These are phyloP conservation scores for Listrodromus nycthemerus DNA, from an alignment of 2,888 invertebrate genomes.

Conservation along the genomic window DNA sequence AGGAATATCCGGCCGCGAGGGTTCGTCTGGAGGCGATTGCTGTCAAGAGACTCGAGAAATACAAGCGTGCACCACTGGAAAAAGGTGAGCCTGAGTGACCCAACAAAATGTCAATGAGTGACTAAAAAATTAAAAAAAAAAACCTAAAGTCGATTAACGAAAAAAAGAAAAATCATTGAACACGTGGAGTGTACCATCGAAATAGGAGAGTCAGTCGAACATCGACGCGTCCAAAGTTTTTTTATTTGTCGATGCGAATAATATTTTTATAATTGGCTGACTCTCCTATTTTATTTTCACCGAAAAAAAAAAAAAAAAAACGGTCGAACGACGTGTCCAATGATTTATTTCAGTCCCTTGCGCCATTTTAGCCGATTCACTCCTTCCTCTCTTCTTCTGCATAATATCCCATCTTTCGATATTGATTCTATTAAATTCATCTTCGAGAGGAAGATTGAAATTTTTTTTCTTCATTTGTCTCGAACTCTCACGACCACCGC, in stretches of 20 bases:
- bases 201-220: background rate
- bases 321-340: background rate
- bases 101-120: conserved; percentile 14
- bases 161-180: background rate
- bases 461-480: background rate
- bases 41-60: conserved; percentile 98
- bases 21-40: conserved; percentile 98
- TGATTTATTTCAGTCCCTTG: background rate
- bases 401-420: background rate
- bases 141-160: background rate
- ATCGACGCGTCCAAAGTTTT: background rate
- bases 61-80: conserved; percentile 96
- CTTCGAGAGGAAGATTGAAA: background rate
- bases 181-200: background rate
- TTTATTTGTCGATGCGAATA: too few species aligned
- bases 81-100: conserved; percentile 89
- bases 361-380: background rate
- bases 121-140: conserved; percentile 8
- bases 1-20: conserved; percentile 97
- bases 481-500: background rate
- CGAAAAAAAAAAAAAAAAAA: too few species aligned
- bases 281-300: background rate
- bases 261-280: background rate
- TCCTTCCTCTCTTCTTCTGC: background rate
- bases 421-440: background rate